These are phyloP conservation scores for Eristalis arbustorum DNA, from an alignment of 2,888 invertebrate genomes.

Conservation along the genomic window DNA sequence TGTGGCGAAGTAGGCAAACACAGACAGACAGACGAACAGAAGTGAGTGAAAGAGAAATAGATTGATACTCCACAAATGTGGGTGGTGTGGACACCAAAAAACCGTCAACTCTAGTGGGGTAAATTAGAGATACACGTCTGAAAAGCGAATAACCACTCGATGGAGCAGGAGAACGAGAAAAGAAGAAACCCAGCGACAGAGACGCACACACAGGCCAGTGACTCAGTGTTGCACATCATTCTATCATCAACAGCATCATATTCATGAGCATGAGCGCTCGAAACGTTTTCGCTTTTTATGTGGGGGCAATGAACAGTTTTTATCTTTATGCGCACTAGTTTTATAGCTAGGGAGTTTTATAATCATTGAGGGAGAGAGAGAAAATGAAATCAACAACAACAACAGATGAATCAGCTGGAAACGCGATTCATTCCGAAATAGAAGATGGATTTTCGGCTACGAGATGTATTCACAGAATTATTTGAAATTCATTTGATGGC, in stretches of 20 bases:
- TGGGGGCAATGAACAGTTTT: slow-evolving; percentile 68
- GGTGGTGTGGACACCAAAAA: background rate
- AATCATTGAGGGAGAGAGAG: background rate
- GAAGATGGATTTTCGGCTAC: background rate
- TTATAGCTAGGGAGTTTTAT: slow-evolving; percentile 41
- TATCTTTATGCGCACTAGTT: slow-evolving; percentile 62
- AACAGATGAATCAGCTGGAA: slow-evolving; percentile 41
- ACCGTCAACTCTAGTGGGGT: slow-evolving; percentile 2
- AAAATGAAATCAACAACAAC: background rate
- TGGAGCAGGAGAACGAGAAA: background rate
- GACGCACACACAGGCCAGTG: slow-evolving; percentile 16
- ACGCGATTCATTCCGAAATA: slow-evolving; percentile 4
- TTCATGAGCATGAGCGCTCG: slow-evolving; percentile 57
- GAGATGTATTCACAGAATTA: background rate
- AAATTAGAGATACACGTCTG: background rate
- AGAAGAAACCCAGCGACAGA: background rate
- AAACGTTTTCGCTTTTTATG: slow-evolving; percentile 53
- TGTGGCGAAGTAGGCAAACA: no score
- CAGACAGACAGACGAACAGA: background rate
- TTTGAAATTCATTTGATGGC: slow-evolving; percentile 27
- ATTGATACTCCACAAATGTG: background rate
- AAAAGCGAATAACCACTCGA: background rate
- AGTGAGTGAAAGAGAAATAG: background rate
- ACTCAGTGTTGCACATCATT: slow-evolving; percentile 66
- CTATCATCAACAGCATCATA: slow-evolving; percentile 63